Evolutionary conservation across 2,888 invertebrate genomes (phyloP), one percentile per base, ranked within the genome.

Genomic region (Ceramica pisi): DNA sequence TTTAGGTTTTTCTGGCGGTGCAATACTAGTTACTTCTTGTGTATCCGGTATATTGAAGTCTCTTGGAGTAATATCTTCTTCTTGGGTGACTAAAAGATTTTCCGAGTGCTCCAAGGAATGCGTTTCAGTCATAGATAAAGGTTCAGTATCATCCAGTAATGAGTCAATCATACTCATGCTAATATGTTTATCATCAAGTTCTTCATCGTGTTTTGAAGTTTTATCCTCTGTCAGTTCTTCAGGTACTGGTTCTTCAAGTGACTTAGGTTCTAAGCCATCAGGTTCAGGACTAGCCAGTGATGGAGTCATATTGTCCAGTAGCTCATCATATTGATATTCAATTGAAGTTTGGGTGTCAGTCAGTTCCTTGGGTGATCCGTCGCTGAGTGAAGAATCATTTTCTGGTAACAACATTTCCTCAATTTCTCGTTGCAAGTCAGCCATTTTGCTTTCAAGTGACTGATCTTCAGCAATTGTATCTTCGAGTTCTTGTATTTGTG

Each of bases 351-450:
- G 91, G 35, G 89, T 88, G 55, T 93, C 92, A 41, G 86, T 88
- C 38, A 93, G 83, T 81, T 94, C 95, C 85, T 89, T 90, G 19
- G 93, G 93, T 31, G 92, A 91, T 35, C 90, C 92, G 59, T 95
- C 94, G 74, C 92, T 94, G n/a, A 82, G 82, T 69, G 95, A 94
- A 21, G 91, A 92, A 80, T 95, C 95, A 85, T 94, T 95, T 92
- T 95, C 95, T 51, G 96, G 96, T 41, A 93, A 82, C 46, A 96
- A 82, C 93, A 95, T 93, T 90, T 96, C 95, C 80, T 96, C 96
- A 51, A 96, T 96, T 92, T 96, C 96, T 84, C 94, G 90, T 88
- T 95, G 95, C 67, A 96, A 89, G 79, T 95, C 95, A 57, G 95
- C 96, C 93, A 96, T 95, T 92, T 96, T 94, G 83, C 91, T 92